Evolutionary conservation across 2,113 vertebrate species (phyloP).

Genomic region (Lonchura striata): DNA sequence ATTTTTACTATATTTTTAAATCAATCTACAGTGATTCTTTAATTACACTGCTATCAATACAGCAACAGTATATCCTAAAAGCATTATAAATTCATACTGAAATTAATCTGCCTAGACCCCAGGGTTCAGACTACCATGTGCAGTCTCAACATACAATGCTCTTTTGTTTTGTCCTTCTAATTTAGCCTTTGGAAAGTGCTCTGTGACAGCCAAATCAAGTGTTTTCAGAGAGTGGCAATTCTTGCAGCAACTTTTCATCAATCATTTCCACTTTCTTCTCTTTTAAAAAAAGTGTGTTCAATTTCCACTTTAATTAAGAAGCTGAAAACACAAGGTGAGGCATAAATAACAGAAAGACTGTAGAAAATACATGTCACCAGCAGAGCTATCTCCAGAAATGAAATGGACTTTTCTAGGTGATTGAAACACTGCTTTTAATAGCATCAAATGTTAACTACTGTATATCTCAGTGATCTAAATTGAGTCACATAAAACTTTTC

Average conservation of each 20-base stretch:
- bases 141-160: not conserved
- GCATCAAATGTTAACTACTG: not conserved
- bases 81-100: not conserved
- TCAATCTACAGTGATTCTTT: slow-evolving; percentile 1
- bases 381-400: not conserved
- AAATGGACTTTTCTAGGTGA: not conserved
- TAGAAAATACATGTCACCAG: not conserved
- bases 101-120: not conserved
- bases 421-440: not conserved
- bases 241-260: slow-evolving; percentile 36
- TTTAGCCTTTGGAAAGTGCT: slow-evolving; percentile 36
- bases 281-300: slow-evolving; percentile 24
- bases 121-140: not conserved
- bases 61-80: not conserved
- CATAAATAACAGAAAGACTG: not conserved
- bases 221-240: slow-evolving; percentile 22
- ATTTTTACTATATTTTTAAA: not conserved
- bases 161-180: not conserved
- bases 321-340: not conserved
- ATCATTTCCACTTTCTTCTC: slow-evolving; percentile 42
- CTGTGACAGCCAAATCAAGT: slow-evolving; percentile 24
- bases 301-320: slow-evolving; percentile 51
- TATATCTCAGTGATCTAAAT: not conserved
- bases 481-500: not conserved
- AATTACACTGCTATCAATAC: not conserved